These are phyloP conservation scores for Myotis brandtii DNA, from an alignment of 2,113 vertebrate species.

Conservation along the genomic window DNA sequence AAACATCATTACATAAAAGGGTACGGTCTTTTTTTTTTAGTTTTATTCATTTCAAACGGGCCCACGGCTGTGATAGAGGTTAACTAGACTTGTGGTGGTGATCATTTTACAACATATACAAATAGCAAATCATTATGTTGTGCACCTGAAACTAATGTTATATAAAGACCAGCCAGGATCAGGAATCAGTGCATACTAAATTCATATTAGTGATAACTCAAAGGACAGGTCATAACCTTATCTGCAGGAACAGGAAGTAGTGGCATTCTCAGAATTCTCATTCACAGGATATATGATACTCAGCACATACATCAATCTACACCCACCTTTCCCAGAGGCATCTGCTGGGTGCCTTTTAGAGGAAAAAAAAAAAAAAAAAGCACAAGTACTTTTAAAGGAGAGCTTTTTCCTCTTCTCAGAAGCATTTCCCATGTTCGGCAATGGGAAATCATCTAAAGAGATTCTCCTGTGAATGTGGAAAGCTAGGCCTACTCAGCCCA, in stretches of 20 bases:
- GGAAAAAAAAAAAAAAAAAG: constrained; percentile 3
- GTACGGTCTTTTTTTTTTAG: too few relatives aligned
- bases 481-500: background rate
- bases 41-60: too few relatives aligned
- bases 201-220: background rate
- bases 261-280: background rate
- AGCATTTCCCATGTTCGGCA: background rate
- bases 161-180: background rate
- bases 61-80: too few relatives aligned
- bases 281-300: background rate
- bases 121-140: background rate
- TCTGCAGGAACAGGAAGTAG: background rate
- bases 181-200: background rate
- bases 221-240: background rate
- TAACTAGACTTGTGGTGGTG: too few relatives aligned
- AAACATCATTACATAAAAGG: too few relatives aligned
- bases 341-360: background rate
- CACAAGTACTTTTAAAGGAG: background rate
- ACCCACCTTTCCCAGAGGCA: background rate
- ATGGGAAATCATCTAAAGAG: background rate
- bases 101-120: background rate
- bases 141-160: background rate
- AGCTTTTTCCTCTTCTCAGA: background rate
- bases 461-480: background rate
- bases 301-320: background rate